Evolutionary conservation across 2,888 invertebrate genomes (phyloP), one percentile per base, ranked within the genome.

Genomic region (Hyles lineata): DNA sequence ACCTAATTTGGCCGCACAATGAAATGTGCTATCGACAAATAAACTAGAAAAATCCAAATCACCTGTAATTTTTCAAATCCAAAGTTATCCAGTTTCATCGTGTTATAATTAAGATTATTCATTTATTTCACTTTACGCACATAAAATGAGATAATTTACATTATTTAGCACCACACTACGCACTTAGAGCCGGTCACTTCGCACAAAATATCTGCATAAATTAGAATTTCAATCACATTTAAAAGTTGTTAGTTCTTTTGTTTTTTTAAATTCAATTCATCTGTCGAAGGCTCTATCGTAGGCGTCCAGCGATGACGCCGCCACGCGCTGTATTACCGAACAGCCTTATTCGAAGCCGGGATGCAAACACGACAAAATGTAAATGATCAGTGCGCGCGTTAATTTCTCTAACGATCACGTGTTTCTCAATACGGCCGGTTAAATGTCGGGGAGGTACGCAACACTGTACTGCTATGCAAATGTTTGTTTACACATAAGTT

Each of bases 51-150:
- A 29, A 6, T 50, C 17, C n/a, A 55, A 29, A 29, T 7, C 63
- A 93, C 94, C 93, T 94, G 92, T 81, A 94, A 85, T 82, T 92
- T 93, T 83, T 94, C 92, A 85, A 93, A 92, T 86, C 93, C 92
- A 85, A 90, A 90, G 82, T 94, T 94, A 88, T 94, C 94, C 89
- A 94, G 85, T 89, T 94, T 94, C 94, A 94, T 94, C 63, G 75
- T 85, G 77, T 78, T 80, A 75, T 80, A 76, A 76, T 82, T 82
- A 71, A 79, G 75, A 81, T 83, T 79, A 79, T 78, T 81, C 82
- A 82, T 80, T 75, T 63, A 74, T 75, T 72, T 72, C 71, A 76
- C 75, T 72, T 75, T 70, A 55, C 23, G 69, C 60, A 59, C 52
- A 69, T 35, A 52, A 55, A 71, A 50, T 32, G 29, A 71, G 71